phyloP scores from a whole-genome alignment of 2,113 vertebrate genomes.

The Oncorhynchus nerka region DNA sequence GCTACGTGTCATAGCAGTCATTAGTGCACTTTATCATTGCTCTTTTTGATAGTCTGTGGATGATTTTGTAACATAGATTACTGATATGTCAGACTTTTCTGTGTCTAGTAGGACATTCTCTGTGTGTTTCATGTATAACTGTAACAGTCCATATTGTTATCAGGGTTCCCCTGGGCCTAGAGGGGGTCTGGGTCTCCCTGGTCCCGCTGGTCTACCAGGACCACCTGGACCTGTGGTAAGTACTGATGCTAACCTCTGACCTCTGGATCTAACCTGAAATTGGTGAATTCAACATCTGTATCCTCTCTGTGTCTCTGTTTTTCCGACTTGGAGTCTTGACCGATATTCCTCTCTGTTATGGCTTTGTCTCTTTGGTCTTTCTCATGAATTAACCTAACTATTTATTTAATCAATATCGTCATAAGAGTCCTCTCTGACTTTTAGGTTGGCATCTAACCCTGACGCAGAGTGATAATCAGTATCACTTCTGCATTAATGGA shows the following conservation, averaged over 20 bases:
- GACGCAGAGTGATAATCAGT: neutral
- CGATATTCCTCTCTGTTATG: neutral
- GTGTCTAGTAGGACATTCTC: neutral
- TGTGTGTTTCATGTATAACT: neutral
- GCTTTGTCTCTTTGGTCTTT: neutral
- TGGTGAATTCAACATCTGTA: neutral
- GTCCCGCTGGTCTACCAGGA: slow-evolving; percentile 68
- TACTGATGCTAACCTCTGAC: neutral
- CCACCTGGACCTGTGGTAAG: slow-evolving; percentile 71
- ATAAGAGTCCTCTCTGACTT: no score
- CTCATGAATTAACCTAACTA: neutral
- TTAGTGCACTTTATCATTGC: neutral
- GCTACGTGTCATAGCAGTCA: neutral
- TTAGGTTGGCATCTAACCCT: neutral
- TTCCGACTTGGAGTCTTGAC: neutral
- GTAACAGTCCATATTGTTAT: neutral
- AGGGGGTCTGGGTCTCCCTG: slow-evolving; percentile 59
- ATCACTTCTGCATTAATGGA: neutral
- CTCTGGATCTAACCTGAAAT: neutral
- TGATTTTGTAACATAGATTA: neutral
- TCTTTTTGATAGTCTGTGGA: neutral
- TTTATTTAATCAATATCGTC: neutral
- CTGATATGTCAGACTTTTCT: neutral
- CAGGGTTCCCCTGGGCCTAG: slow-evolving; percentile 72
- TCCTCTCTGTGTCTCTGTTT: neutral